Conservation (phyloP, 2,888 invertebrate genomes). For the Notodonta dromedarius region DNA sequence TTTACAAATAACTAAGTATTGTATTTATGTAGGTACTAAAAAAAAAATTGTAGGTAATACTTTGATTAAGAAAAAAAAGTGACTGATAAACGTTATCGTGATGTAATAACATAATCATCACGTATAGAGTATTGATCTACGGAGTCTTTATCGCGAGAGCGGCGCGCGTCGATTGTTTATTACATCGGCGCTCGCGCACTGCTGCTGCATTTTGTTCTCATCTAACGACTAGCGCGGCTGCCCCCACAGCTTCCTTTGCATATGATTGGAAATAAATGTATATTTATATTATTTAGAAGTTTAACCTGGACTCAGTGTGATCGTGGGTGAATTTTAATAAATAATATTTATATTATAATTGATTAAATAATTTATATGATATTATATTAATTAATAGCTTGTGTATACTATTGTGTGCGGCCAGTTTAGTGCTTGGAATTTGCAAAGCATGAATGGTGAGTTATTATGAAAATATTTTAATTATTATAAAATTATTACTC, state of each 20-base stretch:
- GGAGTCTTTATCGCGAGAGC: conserved; percentile 25
- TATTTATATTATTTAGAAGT: background rate
- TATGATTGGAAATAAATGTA: background rate
- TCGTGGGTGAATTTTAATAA: background rate
- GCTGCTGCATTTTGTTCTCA: conserved; percentile 44
- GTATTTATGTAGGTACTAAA: too few species aligned
- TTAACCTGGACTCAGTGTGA: conserved; percentile 1
- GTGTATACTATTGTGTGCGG: conserved; percentile 9
- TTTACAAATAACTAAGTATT: too few species aligned
- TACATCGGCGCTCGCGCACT: conserved; percentile 37
- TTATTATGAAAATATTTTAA: conserved; percentile 1
- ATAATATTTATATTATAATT: background rate
- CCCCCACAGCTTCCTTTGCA: conserved; percentile 33
- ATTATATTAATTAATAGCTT: background rate
- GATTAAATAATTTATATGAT: background rate
- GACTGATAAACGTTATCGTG: too few species aligned
- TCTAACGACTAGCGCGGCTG: conserved; percentile 41
- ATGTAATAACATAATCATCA: conserved; percentile 20
- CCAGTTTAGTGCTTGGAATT: conserved; percentile 9
- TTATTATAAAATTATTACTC: too few species aligned
- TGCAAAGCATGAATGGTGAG: conserved; percentile 39
- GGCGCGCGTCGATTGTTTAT: conserved; percentile 41
- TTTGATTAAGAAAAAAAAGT: too few species aligned
- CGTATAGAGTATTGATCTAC: conserved; percentile 28
- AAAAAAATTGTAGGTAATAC: too few species aligned